Evolutionary conservation across 1,140 invertebrate genomes (phyloP), one percentile per base, ranked within the genome.

Genomic region (Bactericera cockerelli): DNA sequence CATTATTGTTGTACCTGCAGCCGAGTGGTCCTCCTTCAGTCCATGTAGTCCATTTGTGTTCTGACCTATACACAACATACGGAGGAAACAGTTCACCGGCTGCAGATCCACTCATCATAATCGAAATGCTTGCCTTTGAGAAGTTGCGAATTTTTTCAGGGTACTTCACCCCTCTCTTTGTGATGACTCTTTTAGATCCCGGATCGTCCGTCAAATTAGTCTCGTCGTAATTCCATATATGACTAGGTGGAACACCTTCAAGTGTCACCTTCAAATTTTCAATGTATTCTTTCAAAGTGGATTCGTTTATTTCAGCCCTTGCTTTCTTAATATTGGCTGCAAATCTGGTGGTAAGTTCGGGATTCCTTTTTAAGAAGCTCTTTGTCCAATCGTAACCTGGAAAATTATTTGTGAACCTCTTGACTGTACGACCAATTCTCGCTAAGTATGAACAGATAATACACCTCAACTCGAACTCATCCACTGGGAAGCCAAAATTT

Each of bases 181-280:
- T 28, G 3, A 62, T 3, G 16, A 13, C 3, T 25, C 56, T 55
- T 66, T 59, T 66, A 60, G 10, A 60, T 64, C 69, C 68, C 16
- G 61, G 57, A 63, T 72, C 66, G 61, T 73, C 70, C 0, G 61
- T 63, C 11, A 72, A 58, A 63, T 73, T 72, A 10, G 71, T 73
- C 61, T 72, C 68, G 56, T 74, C 72, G 61, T 67, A 74, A 62
- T 74, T 74, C 1, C 69, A 39, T 11, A 74, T 69, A 56, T 69
- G 65, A 26, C 61, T 13, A 13, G 67, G 63, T 36, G 66, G 67
- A 24, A 70, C 62, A 54, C 62, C 62, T 63, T 70, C 26, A 10
- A 36, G 33, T 16, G 33, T 11, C 16, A 11, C 16, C 16, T 10
- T 11, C 10, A 36, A 16, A 36, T 36, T 36, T 36, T 36, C 33